Base-by-base conservation (phyloP, 2,113 vertebrate species). In the Tachuris rubrigastra region DNA sequence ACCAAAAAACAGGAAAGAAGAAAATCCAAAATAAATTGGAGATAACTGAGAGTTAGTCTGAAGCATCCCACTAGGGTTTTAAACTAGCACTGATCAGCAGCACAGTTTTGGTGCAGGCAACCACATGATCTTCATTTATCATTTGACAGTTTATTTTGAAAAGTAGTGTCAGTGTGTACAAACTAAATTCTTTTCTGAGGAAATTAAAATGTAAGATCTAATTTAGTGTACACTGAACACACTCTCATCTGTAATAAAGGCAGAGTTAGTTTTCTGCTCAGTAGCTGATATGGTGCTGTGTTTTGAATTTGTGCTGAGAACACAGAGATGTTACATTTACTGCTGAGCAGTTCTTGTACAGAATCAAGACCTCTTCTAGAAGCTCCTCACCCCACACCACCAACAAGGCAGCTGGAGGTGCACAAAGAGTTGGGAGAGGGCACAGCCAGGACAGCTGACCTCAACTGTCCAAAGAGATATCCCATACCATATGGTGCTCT, bases 351-450 rank as follows among this genome's bases (percentile, higher is more conserved):
- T 25, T 46, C 23, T 82, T 21, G 6, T 9, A 19, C n/a, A n/a
- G 14, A 37, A 10, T 8, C 18, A 63, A 50, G 35, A 41, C 30
- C 5, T 46, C 46, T 58, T 9, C 33, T 39, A 20, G 18, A 63
- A 41, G 46, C 6, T 25, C 39, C n/a, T 12, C 28, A 30, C 1
- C 4, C 6, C 33, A 30, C 1, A 3, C 23, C 15, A 53, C 33
- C 5, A 9, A 28, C 50, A 59, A 74, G 19, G 10, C 52, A 16
- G 9, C 15, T n/a, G 13, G 19, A 74, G 33, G 10, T n/a, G 33
- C 12, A 24, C 25, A 28, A 37, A 44, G 12, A 15, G 2, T 0
- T 44, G 10, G 10, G 15, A 37, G 21, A 19, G 5, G 44, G 16
- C 33, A 24, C 8, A 67, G 8, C 14, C 65, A 28, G 22, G 37